Evolutionary conservation across 2,888 invertebrate species (phyloP), one percentile per base, ranked within the genome.

Genomic region (Andrena minutula): DNA sequence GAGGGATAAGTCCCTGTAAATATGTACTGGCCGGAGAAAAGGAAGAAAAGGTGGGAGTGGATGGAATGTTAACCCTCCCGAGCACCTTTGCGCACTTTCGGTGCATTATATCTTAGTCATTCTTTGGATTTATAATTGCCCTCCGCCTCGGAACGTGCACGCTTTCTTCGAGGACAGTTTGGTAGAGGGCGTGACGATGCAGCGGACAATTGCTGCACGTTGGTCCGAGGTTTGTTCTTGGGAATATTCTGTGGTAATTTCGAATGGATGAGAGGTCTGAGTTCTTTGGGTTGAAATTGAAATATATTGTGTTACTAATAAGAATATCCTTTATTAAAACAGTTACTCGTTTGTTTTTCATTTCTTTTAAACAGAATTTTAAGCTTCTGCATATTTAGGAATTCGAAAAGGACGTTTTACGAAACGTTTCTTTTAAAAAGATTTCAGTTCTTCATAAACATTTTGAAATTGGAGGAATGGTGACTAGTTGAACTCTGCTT

Each of bases 1-100:
- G 58, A 61, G 80, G 66, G 68, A 74, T 53, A 69, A 41, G 81
- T 74, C 69, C 69, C 69, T 80, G 69, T 81, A 81, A 79, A 80
- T 79, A 80, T 53, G 63, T 64, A 53, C 64, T 51, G 79, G 61
- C 78, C 79, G 23, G 23, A 35, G 51, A 73, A 47, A 69, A 69
- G 51, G 80, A 56, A 69, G 56, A 12, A 80, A 69, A 79, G 64
- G 70, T 51, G n/a, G 49, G 35, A 51, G 66, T 56, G 77, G 10
- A 70, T 49, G 79, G 79, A 79, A 79, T 79, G 79, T 79, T 80
- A 63, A 79, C 79, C 80, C 79, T 41, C 66, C 72, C 72, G 65
- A 72, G 49, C 28, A 47, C 75, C 65, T 73, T 64, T 28, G 41
- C 73, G 79, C 35, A 79, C 56, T 58, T 69, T 70, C 56, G 70